Percentiles rank a stretch among this genome's conserved stretches.
These are phyloP conservation scores for Erebia epiphron DNA, from an alignment of 2,888 invertebrate species.

Conservation along the genomic window DNA sequence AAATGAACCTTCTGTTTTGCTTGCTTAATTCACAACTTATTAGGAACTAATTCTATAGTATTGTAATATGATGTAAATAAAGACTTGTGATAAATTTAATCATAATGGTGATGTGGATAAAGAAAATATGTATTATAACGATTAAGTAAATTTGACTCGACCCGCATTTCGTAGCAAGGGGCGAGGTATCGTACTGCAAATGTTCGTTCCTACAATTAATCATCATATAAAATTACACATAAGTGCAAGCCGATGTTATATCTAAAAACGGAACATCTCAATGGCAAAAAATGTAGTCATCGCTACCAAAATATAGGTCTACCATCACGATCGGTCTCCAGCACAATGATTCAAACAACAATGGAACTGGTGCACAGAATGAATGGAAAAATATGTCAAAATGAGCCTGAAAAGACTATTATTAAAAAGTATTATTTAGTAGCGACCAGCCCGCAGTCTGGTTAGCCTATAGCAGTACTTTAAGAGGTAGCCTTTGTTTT, in stretches of 20 bases:
- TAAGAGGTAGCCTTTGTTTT: constrained; percentile 33
- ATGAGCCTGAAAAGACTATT: constrained; percentile 44
- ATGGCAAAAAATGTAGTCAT: constrained; percentile 35
- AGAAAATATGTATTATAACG: too few relatives aligned
- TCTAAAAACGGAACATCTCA: constrained; percentile 31
- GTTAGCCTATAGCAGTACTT: constrained; percentile 23
- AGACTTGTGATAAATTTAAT: too few relatives aligned
- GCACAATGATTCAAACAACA: constrained; percentile 42
- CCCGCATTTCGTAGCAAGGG: too few relatives aligned
- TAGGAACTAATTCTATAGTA: too few relatives aligned
- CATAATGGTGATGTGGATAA: too few relatives aligned
- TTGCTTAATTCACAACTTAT: too few relatives aligned
- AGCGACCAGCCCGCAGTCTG: constrained; percentile 40
- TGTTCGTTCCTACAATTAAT: too few relatives aligned
- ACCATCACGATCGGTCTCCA: constrained; percentile 38
- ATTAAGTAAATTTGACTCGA: too few relatives aligned
- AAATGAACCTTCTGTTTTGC: too few relatives aligned
- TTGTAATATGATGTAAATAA: too few relatives aligned
- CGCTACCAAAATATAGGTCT: constrained; percentile 41
- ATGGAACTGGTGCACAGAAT: constrained; percentile 40
- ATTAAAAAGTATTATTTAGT: constrained; percentile 44
- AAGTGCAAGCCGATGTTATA: constrained; percentile 1
- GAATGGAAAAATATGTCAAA: constrained; percentile 45
- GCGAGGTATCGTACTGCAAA: too few relatives aligned
- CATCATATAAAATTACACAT: too few relatives aligned